phyloP scores from a whole-genome alignment of 35 echinoderm and acorn worm genomes.

The Lytechinus pictus region DNA sequence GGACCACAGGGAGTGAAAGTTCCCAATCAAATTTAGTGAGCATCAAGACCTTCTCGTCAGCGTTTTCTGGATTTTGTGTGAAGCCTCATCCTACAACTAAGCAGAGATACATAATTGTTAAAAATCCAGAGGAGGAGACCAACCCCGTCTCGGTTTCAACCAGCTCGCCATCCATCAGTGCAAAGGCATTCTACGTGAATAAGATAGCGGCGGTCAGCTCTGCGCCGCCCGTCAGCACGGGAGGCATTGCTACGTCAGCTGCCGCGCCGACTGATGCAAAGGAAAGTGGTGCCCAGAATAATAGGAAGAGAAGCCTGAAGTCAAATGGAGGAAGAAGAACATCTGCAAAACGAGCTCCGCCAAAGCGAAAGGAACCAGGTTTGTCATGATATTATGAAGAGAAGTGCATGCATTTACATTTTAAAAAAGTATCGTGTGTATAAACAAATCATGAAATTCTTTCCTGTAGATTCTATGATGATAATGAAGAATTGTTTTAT shows the following conservation, averaged over 20 bases:
- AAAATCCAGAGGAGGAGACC: neutral
- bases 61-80: neutral
- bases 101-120: neutral
- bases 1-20: neutral
- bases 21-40: neutral
- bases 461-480: no score
- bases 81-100: neutral
- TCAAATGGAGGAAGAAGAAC: neutral
- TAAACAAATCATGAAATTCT: no score
- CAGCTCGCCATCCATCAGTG: neutral
- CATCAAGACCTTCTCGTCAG: neutral
- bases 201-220: neutral
- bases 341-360: neutral
- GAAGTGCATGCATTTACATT: no score
- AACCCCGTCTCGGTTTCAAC: neutral
- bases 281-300: neutral
- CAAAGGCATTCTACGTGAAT: neutral
- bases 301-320: neutral
- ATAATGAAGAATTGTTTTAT: no score
- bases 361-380: conserved; percentile 26
- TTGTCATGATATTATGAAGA: neutral
- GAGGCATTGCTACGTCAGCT: neutral
- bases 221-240: neutral
- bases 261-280: neutral
- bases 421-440: no score